Evolutionary conservation across 2,888 invertebrate species (phyloP).

Genomic region (Salpingus planirostris): DNA sequence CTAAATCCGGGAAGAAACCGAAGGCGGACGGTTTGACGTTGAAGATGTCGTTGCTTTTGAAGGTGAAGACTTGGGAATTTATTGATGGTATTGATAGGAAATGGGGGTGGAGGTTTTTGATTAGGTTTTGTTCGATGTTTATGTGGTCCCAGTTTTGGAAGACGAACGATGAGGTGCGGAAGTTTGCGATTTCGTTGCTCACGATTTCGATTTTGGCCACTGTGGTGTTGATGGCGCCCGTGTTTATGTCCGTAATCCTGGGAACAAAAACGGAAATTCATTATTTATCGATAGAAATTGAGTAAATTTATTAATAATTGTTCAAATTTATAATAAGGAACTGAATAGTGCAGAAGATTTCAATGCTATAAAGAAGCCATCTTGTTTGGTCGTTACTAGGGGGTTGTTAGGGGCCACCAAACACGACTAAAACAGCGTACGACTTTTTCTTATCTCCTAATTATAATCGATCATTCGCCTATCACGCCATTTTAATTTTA

Average conservation of each 20-base stretch:
- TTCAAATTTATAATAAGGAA: too few species aligned
- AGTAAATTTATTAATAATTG: too few species aligned
- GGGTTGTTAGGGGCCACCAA: too few species aligned
- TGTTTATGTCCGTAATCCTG: conserved; percentile 54
- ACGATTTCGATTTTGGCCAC: conserved; percentile 52
- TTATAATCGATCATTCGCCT: too few species aligned
- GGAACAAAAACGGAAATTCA: conserved; percentile 32
- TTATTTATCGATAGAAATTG: too few species aligned
- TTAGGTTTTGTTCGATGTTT: conserved; percentile 55
- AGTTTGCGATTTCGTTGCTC: conserved; percentile 52
- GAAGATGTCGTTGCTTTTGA: conserved; percentile 49
- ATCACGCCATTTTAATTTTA: too few species aligned
- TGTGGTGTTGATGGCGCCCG: conserved; percentile 56
- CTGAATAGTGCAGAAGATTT: too few species aligned
- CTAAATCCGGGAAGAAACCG: conserved; percentile 50
- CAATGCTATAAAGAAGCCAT: too few species aligned
- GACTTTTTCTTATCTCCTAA: too few species aligned
- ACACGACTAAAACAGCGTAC: too few species aligned
- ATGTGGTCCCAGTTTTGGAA: conserved; percentile 59
- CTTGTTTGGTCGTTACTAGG: too few species aligned
- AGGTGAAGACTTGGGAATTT: conserved; percentile 40
- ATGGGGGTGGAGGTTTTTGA: conserved; percentile 46
- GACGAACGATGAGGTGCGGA: conserved; percentile 52
- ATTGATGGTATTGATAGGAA: conserved; percentile 35
- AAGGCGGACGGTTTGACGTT: conserved; percentile 47